A percentile compares a stretch with the other conserved stretches of the same genome.
phyloP scores from a whole-genome alignment of 2,113 vertebrate species.

The Coracopsis vasa region DNA sequence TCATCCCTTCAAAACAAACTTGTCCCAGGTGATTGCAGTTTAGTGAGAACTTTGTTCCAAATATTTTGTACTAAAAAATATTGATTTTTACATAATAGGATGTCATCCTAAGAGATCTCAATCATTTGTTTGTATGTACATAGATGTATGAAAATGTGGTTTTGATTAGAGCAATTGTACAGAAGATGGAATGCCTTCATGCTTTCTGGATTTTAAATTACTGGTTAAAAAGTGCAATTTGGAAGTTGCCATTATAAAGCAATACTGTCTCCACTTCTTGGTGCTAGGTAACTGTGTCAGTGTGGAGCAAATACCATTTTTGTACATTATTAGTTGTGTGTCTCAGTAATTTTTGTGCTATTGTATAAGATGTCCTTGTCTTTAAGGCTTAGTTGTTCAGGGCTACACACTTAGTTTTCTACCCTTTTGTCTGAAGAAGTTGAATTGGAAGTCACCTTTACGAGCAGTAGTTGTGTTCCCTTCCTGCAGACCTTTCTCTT shows the following conservation, averaged over 20 bases:
- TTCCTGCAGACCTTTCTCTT: background rate
- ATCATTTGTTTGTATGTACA: background rate
- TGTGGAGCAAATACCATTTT: background rate
- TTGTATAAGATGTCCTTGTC: background rate
- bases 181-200: background rate
- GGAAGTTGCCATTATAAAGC: background rate
- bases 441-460: background rate
- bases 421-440: background rate
- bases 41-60: background rate
- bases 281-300: background rate
- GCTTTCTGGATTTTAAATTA: background rate
- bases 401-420: background rate
- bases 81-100: background rate
- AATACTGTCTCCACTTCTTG: background rate
- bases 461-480: background rate
- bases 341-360: background rate
- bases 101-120: background rate
- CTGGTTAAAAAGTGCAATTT: background rate
- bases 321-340: accelerated
- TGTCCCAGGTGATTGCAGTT: background rate
- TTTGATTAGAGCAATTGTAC: background rate
- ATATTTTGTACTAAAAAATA: background rate
- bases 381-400: background rate
- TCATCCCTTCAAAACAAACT: background rate
- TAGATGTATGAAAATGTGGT: background rate